A percentile compares a stretch with the other conserved stretches of the same genome.
phyloP scores from a whole-genome alignment of 2,888 invertebrate species.

The Neocrepidodera transversa region DNA sequence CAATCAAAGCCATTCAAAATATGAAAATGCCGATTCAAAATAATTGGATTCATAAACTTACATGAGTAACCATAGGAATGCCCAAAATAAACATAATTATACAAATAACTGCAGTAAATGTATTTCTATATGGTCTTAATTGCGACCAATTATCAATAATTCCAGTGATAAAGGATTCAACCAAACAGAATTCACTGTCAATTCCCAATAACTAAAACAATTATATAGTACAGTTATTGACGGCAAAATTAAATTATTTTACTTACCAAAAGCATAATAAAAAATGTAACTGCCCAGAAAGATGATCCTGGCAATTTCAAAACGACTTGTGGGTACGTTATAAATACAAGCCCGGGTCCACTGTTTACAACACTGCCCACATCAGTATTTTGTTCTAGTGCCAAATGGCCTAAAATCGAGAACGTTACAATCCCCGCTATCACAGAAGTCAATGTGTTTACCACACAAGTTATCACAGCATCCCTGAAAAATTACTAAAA shows the following conservation, averaged over 20 bases:
- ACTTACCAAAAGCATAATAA: slow-evolving; percentile 73
- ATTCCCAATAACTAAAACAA: slow-evolving; percentile 70
- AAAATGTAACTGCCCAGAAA: slow-evolving; percentile 76
- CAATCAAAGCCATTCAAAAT: too few species aligned
- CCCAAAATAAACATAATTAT: slow-evolving; percentile 83
- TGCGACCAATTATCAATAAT: slow-evolving; percentile 68
- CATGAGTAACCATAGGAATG: slow-evolving; percentile 86
- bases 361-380: slow-evolving; percentile 65
- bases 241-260: background rate
- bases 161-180: slow-evolving; percentile 69
- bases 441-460: slow-evolving; percentile 76
- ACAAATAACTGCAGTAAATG: slow-evolving; percentile 76
- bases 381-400: slow-evolving; percentile 62
- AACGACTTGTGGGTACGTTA: slow-evolving; percentile 79
- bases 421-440: slow-evolving; percentile 80
- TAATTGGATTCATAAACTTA: too few species aligned
- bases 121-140: slow-evolving; percentile 67
- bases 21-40: too few species aligned
- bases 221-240: background rate
- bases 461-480: slow-evolving; percentile 73
- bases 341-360: slow-evolving; percentile 77
- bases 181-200: slow-evolving; percentile 76
- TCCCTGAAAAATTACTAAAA: slow-evolving; percentile 65
- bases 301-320: slow-evolving; percentile 74
- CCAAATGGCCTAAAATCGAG: slow-evolving; percentile 76